Conservation (phyloP, 2,888 invertebrate species). For the Myopa tessellatipennis region DNA sequence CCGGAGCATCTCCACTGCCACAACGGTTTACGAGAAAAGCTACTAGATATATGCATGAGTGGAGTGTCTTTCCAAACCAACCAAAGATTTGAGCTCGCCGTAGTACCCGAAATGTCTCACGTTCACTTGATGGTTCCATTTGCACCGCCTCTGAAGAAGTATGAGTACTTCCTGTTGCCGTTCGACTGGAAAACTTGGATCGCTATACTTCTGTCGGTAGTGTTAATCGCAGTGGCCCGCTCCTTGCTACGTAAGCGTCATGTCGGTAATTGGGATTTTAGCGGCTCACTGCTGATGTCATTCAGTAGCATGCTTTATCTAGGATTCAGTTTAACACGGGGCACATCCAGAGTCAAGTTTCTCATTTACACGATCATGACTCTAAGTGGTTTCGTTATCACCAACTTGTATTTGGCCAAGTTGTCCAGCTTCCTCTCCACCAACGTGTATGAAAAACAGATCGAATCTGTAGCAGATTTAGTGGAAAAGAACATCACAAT, state of each 20-base stretch:
- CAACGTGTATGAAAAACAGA: conserved; percentile 28
- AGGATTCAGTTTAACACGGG: neutral
- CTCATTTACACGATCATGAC: conserved; percentile 4
- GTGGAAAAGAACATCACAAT: conserved; percentile 21
- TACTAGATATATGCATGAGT: conserved; percentile 22
- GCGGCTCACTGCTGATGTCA: conserved; percentile 11
- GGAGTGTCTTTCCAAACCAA: neutral
- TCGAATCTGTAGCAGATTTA: conserved; percentile 31
- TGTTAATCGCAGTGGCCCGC: neutral
- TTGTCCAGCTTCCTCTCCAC: conserved; percentile 35
- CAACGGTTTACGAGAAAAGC: neutral
- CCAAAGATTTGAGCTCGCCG: neutral
- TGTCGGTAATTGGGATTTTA: neutral
- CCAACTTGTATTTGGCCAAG: conserved; percentile 35
- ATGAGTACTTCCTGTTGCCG: conserved; percentile 26
- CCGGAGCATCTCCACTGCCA: too few relatives aligned
- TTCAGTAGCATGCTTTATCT: conserved; percentile 17
- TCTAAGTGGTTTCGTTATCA: conserved; percentile 30
- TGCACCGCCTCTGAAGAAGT: neutral
- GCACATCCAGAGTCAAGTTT: neutral
- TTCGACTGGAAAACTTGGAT: conserved; percentile 32
- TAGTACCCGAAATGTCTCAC: neutral
- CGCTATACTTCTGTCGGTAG: neutral
- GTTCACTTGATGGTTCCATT: conserved; percentile 30
- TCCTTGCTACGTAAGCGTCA: neutral